A percentile compares a stretch with the other conserved stretches of the same genome.
Conservation (phyloP, 1,140 invertebrate species). For the Cyphomyrmex costatus region DNA sequence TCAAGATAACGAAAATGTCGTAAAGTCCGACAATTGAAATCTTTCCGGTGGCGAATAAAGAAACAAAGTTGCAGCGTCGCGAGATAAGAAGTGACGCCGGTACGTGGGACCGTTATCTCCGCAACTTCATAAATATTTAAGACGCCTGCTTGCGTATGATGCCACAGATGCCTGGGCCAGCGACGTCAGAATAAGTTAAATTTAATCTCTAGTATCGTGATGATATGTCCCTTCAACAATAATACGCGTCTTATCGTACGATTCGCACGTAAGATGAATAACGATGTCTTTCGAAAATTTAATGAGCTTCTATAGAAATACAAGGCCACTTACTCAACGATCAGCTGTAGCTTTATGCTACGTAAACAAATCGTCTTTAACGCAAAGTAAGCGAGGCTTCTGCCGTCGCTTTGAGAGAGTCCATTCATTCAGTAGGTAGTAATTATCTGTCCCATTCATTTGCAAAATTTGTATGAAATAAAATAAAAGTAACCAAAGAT, state of each 20-base stretch:
- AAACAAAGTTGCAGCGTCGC: conserved; percentile 50
- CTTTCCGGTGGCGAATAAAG: conserved; percentile 19
- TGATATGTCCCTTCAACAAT: conserved; percentile 68
- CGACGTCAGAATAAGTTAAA: conserved; percentile 71
- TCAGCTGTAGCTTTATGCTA: neutral
- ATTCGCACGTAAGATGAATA: conserved; percentile 81
- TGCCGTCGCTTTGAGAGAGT: neutral
- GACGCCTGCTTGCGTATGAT: conserved; percentile 67
- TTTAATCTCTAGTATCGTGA: conserved; percentile 78
- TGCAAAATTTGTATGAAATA: neutral
- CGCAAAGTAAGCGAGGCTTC: neutral
- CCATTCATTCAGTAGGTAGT: neutral
- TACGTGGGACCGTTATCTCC: conserved; percentile 67
- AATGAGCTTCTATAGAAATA: conserved; percentile 4
- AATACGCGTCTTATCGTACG: conserved; percentile 76
- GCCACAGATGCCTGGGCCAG: conserved; percentile 53
- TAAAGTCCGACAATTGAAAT: conserved; percentile 60
- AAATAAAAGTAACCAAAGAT: neutral
- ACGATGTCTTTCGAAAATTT: conserved; percentile 65
- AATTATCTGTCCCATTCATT: neutral
- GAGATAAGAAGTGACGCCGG: conserved; percentile 67
- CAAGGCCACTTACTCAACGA: neutral
- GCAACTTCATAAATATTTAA: conserved; percentile 81
- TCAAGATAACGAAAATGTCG: conserved; percentile 46
- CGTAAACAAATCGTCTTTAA: neutral